Conservation (phyloP, 2,113 vertebrate species). For the Phalacrocorax carbo region DNA sequence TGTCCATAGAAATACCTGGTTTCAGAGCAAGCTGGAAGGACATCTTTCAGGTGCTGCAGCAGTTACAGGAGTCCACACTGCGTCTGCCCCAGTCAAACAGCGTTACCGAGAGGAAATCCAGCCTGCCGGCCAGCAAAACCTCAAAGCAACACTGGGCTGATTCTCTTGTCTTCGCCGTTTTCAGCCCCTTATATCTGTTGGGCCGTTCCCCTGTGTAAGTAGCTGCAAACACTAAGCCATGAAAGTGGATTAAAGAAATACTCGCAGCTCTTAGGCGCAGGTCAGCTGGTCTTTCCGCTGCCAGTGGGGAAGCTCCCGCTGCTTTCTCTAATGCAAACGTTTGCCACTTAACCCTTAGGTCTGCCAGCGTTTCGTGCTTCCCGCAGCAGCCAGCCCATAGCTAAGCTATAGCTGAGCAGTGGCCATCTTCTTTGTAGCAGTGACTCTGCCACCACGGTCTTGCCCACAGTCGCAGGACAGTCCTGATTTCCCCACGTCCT, state of each 20-base stretch:
- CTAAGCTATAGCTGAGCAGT: neutral
- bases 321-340: neutral
- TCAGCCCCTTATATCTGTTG: neutral
- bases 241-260: neutral
- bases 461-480: neutral
- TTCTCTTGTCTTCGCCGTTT: neutral
- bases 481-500: no score
- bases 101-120: neutral
- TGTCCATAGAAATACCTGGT: neutral
- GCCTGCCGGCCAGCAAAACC: neutral
- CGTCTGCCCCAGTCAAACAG: fast-evolving
- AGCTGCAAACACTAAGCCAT: neutral
- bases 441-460: fast-evolving
- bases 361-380: neutral
- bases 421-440: fast-evolving
- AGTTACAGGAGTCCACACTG: neutral
- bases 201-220: neutral
- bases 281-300: neutral
- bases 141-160: neutral
- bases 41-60: neutral
- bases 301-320: neutral
- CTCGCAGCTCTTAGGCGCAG: fast-evolving
- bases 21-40: neutral
- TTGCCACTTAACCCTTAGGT: neutral
- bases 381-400: neutral